Evolutionary conservation across 2,113 vertebrate genomes (phyloP).

Genomic region (Myrmecophaga tridactyla): DNA sequence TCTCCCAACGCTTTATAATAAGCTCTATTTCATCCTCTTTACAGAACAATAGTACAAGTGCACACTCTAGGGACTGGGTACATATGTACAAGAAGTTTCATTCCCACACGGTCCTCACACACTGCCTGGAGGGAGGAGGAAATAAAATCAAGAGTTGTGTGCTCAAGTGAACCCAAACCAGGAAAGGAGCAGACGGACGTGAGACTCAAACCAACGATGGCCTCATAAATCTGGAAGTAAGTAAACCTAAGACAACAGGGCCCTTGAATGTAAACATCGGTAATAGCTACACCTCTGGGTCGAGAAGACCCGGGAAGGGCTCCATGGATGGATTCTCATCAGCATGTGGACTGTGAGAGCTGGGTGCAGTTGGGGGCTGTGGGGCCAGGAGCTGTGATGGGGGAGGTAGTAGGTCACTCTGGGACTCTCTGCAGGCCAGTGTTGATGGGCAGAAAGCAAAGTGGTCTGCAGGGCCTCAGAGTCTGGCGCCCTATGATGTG

Average conservation of each 20-base stretch:
- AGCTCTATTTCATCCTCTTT: constrained; percentile 83
- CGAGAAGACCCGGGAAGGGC: constrained; percentile 59
- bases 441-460: constrained; percentile 12
- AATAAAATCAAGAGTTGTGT: constrained; percentile 25
- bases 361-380: background rate
- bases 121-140: constrained; percentile 67
- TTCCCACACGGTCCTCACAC: constrained; percentile 73
- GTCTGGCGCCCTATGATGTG: background rate
- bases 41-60: constrained; percentile 83
- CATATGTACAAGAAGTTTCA: constrained; percentile 83
- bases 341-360: background rate
- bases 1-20: constrained; percentile 84
- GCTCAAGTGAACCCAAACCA: constrained; percentile 50
- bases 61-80: constrained; percentile 83
- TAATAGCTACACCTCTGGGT: constrained; percentile 68
- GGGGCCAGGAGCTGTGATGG: background rate
- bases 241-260: constrained; percentile 46
- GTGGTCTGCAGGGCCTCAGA: rapidly evolving
- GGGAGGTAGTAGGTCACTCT: constrained; percentile 79
- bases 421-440: constrained; percentile 56
- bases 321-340: constrained; percentile 42
- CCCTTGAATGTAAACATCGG: constrained; percentile 84
- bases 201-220: constrained; percentile 44
- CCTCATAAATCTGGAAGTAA: constrained; percentile 39
- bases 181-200: constrained; percentile 64